Base-by-base conservation (phyloP, 2,888 invertebrate species). In the Stenodema calcarata region DNA sequence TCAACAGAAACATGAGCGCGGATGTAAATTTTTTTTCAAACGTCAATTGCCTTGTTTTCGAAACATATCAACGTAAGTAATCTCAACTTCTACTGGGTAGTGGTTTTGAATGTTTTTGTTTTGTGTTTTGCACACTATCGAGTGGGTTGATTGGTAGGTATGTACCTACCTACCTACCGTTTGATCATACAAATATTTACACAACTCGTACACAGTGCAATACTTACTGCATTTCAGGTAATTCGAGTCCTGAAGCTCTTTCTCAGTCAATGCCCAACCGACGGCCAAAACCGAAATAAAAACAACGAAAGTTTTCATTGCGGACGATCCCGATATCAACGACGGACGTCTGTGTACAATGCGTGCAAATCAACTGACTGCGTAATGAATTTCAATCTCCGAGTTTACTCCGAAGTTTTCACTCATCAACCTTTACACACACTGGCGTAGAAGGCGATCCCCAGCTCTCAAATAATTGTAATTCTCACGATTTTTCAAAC, bases 391-490 rank as follows among this genome's bases (percentile, higher is more conserved):
- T 14, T 9, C 54, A 35, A 35, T 35, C 35, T 35, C 35, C 35
- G 35, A 35, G 35, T 35, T n/a, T n/a, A n/a, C 16, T 16, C 6
- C 50, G 80, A 80, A 50, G 47, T 47, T 42, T 42, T 50, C 80
- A 42, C 81, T 62, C 78, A 86, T 87, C 92, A 92, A 94, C 96
- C 96, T 96, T 96, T 96, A 96, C 95, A 95, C 96, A 92, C 96
- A 96, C 96, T 96, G 96, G 96, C 93, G 95, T 93, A 96, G 96
- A 96, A 96, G 96, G 95, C 44, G 30, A 82, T 50, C 47, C 50
- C 80, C 28, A n/a, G 54, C 54, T 54, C 73, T 16, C 73, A 28
- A 73, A 35, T 35, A 35, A 30, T 73, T 73, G n/a, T 73, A 4
- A 16, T 73, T 35, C 35, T 35, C 35, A 35, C 54, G 54, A 54